phyloP scores from a whole-genome alignment of 2,113 vertebrate genomes.

The Glaucomys volans region DNA sequence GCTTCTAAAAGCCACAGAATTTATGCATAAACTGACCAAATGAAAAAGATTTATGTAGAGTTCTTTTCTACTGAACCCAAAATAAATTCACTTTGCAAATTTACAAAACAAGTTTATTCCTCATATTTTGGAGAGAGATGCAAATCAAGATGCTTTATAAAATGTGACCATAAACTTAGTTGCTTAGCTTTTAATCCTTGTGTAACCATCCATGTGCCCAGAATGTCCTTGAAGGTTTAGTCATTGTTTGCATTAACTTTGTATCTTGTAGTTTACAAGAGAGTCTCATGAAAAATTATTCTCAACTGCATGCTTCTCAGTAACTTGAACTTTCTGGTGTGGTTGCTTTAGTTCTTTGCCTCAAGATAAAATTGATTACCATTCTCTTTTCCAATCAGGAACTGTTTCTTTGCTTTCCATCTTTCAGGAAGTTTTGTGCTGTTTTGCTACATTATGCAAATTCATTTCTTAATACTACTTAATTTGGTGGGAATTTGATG shows the following conservation, averaged over 20 bases:
- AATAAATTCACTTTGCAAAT: background rate
- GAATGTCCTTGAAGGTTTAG: conserved; percentile 41
- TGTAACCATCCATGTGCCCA: background rate
- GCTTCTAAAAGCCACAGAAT: background rate
- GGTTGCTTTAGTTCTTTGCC: background rate
- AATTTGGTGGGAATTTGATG: background rate
- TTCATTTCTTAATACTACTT: background rate
- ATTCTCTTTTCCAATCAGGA: background rate
- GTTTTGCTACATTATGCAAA: background rate
- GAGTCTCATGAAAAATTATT: background rate
- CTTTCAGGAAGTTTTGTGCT: background rate
- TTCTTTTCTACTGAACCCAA: background rate
- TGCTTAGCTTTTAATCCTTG: background rate
- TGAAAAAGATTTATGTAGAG: background rate
- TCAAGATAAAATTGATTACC: background rate
- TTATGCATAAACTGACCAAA: background rate
- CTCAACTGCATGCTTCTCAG: background rate
- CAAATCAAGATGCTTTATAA: background rate
- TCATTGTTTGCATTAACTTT: conserved; percentile 31
- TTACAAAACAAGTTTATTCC: background rate
- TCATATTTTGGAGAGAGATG: background rate
- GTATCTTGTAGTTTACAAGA: background rate
- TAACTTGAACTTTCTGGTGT: background rate
- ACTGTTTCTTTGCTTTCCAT: background rate
- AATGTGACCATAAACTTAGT: background rate